Base-by-base conservation (phyloP, 2,888 invertebrate genomes). In the Patella pellucida region DNA sequence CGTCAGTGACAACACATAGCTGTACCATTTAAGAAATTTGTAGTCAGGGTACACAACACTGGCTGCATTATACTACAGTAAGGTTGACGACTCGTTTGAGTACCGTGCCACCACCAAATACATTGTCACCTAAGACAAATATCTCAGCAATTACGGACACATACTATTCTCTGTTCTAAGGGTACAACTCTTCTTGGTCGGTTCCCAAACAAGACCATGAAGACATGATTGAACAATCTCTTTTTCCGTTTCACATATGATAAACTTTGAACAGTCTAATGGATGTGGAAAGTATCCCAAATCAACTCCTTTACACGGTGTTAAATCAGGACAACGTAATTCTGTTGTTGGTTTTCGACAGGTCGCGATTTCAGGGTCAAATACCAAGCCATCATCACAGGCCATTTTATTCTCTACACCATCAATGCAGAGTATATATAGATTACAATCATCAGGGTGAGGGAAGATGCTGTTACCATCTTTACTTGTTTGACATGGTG, bases 341-440 rank as follows among this genome's bases (percentile, higher is more conserved):
- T 83, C 83, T 12, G 82, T 81, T n/a, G 74, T 73, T 15, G 82
- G 81, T 52, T 79, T 79, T 12, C 81, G 82, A 74, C 85, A 85
- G 5, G 82, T 77, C n/a, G 76, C 78, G 23, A 77, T 77, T 14
- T 75, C 75, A 1, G 85, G 84, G 41, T 83, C 81, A 75, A 84
- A 85, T 16, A 84, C 83, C 0, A 85, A 79, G 27, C 76, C 79
- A 12, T 71, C 76, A 2, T 84, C 78, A 76, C 85, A 85, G 12
- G 75, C 75, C 78, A 82, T 62, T 14, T 23, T 23, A 23, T 62
- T 62, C 11, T 23, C 62, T 12, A 62, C 62, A 7, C 23, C 14
- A 1, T 62, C 19, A 5, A 56, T 69, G 23, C 74, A 74, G 14
- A 69, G 27, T 7, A 69, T 69, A 15, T 74, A 74, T 14, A 15